Conservation (phyloP, 2,113 vertebrate genomes). For the Kobus ellipsiprymnus region DNA sequence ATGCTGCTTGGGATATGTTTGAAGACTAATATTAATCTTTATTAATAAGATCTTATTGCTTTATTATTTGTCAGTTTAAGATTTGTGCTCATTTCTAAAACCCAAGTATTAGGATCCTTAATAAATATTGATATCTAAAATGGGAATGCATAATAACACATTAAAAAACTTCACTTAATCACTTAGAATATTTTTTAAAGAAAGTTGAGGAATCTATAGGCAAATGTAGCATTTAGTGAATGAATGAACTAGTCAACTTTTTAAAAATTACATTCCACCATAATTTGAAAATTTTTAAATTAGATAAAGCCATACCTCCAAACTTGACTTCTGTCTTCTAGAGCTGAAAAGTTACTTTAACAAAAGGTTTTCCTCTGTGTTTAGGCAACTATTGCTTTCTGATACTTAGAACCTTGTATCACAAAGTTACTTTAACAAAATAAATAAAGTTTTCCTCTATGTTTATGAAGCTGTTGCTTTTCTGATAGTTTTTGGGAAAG, state of each 20-base stretch:
- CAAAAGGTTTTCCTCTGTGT: neutral
- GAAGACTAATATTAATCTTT: neutral
- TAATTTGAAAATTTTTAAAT: neutral
- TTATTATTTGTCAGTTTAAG: slow-evolving; percentile 2
- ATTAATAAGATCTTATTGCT: neutral
- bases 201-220: neutral
- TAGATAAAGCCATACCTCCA: neutral
- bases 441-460: neutral
- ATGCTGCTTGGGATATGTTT: neutral
- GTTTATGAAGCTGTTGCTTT: neutral
- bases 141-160: neutral
- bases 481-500: neutral
- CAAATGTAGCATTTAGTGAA: neutral
- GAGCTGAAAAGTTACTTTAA: neutral
- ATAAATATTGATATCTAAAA: neutral
- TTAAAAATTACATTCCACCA: neutral
- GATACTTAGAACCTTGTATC: neutral
- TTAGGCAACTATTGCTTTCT: neutral
- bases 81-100: neutral
- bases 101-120: neutral
- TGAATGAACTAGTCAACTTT: neutral
- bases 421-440: neutral
- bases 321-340: neutral
- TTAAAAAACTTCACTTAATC: neutral
- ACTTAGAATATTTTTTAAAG: neutral